phyloP scores from a whole-genome alignment of 2,888 invertebrate genomes.

The Cenopis cana region DNA sequence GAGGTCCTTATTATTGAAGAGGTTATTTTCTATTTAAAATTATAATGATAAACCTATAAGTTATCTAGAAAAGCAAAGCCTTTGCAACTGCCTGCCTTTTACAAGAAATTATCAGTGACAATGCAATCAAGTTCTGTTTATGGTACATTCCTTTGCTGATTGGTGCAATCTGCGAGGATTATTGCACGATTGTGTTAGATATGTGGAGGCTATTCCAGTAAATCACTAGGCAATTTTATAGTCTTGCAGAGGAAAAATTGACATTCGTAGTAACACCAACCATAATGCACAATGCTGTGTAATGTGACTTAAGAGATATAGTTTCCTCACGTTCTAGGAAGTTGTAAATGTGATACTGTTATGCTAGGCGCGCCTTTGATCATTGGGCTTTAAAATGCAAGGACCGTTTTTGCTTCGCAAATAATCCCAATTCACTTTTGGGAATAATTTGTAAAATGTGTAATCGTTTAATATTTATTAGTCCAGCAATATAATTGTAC shows the following conservation, averaged over 20 bases:
- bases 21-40: background rate
- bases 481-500: no score
- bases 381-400: no score
- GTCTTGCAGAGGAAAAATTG: constrained; percentile 25
- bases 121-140: constrained; percentile 27
- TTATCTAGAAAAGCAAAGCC: background rate
- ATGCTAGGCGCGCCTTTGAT: no score
- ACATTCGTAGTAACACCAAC: constrained; percentile 18
- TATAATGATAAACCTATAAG: no score
- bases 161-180: constrained; percentile 40
- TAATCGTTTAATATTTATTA: no score
- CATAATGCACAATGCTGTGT: background rate
- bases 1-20: background rate
- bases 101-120: constrained; percentile 21
- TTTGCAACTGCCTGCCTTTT: background rate
- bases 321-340: constrained; percentile 4
- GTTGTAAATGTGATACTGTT: background rate
- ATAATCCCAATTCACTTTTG: no score
- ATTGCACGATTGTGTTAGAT: constrained; percentile 32
- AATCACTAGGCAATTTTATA: constrained; percentile 39
- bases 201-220: constrained; percentile 37
- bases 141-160: constrained; percentile 37
- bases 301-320: background rate
- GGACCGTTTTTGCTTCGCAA: no score
- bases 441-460: no score